These are phyloP conservation scores for Drosophila maculinotata DNA, from an alignment of 2,888 invertebrate species.

Conservation along the genomic window DNA sequence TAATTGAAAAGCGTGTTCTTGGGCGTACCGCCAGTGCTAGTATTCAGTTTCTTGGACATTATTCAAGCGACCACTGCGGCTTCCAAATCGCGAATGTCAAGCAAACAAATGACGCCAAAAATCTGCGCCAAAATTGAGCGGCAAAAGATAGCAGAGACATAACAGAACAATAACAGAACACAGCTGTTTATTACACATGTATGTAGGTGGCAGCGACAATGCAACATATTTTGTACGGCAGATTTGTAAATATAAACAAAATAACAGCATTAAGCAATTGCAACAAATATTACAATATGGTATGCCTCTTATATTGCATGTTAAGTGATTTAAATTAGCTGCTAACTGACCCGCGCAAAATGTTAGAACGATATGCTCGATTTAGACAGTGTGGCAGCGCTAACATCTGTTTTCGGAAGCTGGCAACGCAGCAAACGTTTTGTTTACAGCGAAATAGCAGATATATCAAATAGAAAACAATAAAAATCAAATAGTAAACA, in stretches of 20 bases:
- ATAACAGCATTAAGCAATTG: no score
- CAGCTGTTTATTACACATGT: constrained; percentile 5
- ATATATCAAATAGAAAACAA: neutral
- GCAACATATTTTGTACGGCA: no score
- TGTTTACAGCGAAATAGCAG: constrained; percentile 35
- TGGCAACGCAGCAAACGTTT: constrained; percentile 33
- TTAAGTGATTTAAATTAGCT: neutral
- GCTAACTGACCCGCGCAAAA: neutral
- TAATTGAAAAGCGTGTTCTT: constrained; percentile 89
- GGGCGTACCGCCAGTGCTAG: constrained; percentile 76
- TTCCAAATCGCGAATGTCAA: constrained; percentile 11
- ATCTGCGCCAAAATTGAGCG: constrained; percentile 64
- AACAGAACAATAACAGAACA: constrained; percentile 2
- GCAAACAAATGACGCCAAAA: constrained; percentile 56
- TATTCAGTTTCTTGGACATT: constrained; percentile 82
- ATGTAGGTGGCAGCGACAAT: neutral
- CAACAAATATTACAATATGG: no score
- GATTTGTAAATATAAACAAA: no score
- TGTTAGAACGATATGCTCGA: neutral
- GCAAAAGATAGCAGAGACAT: constrained; percentile 8
- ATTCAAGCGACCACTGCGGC: constrained; percentile 3
- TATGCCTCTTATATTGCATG: no score
- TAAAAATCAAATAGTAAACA: constrained; percentile 82
- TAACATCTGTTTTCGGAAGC: constrained; percentile 27
- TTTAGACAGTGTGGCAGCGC: constrained; percentile 19